Evolutionary conservation across 2,113 vertebrate species (phyloP).

Genomic region (Paradisaea rubra): DNA sequence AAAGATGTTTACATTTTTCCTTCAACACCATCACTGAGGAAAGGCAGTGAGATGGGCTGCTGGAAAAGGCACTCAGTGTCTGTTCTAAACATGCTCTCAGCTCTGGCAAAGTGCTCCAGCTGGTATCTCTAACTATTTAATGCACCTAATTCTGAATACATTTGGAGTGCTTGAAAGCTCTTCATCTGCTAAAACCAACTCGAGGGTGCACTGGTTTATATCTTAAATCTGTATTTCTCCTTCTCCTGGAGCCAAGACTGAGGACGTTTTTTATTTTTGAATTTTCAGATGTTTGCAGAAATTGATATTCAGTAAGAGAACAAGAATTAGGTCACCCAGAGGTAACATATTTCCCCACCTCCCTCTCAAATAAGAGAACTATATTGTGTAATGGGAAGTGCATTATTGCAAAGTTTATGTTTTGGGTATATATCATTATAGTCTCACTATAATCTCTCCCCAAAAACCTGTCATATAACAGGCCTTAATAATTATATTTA

Average conservation of each 20-base stretch:
- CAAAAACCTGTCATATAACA: neutral
- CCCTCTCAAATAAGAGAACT: neutral
- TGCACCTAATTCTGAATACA: neutral
- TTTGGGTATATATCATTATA: neutral
- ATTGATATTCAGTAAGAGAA: neutral
- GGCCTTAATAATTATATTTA: neutral
- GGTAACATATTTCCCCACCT: fast-evolving
- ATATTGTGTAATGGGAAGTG: neutral
- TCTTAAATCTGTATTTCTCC: neutral
- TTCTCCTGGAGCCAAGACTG: neutral
- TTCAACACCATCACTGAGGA: neutral
- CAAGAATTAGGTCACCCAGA: neutral
- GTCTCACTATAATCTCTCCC: neutral
- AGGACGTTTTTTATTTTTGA: neutral
- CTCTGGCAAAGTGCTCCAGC: neutral
- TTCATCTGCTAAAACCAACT: neutral
- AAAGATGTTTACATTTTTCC: neutral
- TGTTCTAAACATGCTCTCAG: neutral
- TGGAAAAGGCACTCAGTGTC: neutral
- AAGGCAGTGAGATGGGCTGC: neutral
- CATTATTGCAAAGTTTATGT: neutral
- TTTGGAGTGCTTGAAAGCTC: neutral
- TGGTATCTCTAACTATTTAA: neutral
- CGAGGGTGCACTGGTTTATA: neutral
- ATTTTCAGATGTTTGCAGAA: neutral